Conservation (phyloP, 2,113 vertebrate species). For the Ictalurus furcatus region DNA sequence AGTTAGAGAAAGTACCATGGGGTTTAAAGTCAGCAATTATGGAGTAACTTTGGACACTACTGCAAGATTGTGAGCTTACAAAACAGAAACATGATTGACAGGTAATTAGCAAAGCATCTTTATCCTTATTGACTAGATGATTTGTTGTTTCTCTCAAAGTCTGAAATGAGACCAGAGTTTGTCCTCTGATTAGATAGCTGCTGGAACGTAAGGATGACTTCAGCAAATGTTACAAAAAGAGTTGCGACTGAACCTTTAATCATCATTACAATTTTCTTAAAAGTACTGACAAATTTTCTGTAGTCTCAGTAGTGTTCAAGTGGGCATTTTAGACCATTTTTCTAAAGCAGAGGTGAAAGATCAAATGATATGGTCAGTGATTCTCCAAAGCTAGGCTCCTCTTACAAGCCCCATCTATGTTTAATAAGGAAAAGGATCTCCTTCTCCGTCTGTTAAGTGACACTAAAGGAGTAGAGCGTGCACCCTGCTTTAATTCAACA, state of each 20-base stretch:
- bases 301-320: not conserved
- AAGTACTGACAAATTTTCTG: not conserved
- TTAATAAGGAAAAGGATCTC: constrained; percentile 57
- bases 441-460: constrained; percentile 57
- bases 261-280: not conserved
- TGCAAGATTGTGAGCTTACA: not conserved
- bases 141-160: not conserved
- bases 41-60: not conserved
- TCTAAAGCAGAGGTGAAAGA: constrained; percentile 14
- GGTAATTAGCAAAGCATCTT: not conserved
- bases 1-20: not conserved
- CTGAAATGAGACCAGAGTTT: not conserved
- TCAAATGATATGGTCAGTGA: constrained; percentile 28
- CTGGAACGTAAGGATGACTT: not conserved
- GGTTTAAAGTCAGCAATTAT: constrained; percentile 14
- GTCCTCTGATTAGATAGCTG: not conserved
- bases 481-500: constrained; percentile 38
- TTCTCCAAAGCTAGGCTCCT: constrained; percentile 23
- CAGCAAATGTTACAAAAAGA: not conserved
- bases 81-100: constrained; percentile 8
- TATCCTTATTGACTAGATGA: not conserved
- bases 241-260: not conserved
- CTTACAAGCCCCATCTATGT: constrained; percentile 61
- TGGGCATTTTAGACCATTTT: not conserved
- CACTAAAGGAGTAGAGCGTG: constrained; percentile 53